These are phyloP conservation scores for Epicauta chinensis DNA, from an alignment of 1,140 invertebrate genomes.

Conservation along the genomic window DNA sequence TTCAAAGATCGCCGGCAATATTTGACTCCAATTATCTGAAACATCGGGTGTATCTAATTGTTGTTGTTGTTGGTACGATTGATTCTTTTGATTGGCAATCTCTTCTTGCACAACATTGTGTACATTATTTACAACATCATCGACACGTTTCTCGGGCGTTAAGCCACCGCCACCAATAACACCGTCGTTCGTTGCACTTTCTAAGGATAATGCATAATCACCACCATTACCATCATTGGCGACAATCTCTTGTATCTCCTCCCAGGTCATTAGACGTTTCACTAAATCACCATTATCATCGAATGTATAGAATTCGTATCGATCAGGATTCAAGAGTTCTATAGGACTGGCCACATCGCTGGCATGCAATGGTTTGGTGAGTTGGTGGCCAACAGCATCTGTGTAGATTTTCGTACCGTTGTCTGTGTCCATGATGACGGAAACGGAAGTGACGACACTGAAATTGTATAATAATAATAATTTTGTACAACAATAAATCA, in stretches of 20 bases:
- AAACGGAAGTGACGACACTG: constrained; percentile 56
- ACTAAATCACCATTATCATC: constrained; percentile 73
- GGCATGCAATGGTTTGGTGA: constrained; percentile 49
- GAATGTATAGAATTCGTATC: constrained; percentile 80
- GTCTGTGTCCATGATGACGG: constrained; percentile 53
- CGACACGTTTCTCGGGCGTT: constrained; percentile 58
- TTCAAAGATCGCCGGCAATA: constrained; percentile 69
- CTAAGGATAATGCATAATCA: constrained; percentile 38
- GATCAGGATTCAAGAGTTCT: constrained; percentile 66
- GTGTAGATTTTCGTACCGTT: constrained; percentile 50
- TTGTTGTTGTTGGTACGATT: constrained; percentile 44
- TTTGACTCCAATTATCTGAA: constrained; percentile 69
- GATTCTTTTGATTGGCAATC: constrained; percentile 55
- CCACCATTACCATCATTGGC: constrained; percentile 68
- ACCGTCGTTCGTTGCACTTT: constrained; percentile 31
- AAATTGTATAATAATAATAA: constrained; percentile 18
- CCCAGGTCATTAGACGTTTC: constrained; percentile 72
- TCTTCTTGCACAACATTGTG: constrained; percentile 74
- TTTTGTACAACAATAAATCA: no score
- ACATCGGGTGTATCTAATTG: constrained; percentile 62
- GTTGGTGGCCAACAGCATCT: constrained; percentile 55
- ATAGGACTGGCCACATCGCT: constrained; percentile 64
- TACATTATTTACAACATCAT: constrained; percentile 72
- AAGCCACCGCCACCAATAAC: no score
- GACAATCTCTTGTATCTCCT: constrained; percentile 76